Percentiles rank a stretch among this genome's conserved stretches.
Conservation (phyloP, 2,797 vertebrate species). For the Pseudochaenichthys georgianus region DNA sequence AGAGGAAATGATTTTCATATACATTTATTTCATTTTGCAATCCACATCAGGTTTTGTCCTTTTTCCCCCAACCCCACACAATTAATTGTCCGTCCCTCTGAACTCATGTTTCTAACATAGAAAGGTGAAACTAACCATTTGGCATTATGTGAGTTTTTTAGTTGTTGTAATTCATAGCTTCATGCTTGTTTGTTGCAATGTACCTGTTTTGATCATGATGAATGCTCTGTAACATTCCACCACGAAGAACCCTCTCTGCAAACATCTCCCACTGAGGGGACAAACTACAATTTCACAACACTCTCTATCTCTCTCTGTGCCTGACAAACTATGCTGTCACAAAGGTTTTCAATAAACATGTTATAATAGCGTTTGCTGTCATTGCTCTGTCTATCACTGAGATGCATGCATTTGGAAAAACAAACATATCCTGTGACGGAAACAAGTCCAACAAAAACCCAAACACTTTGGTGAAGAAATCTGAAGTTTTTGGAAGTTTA, state of each 20-base stretch:
- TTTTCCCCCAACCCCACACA: constrained; percentile 78
- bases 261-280: constrained; percentile 56
- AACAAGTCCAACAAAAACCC: constrained; percentile 1
- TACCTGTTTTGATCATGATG: constrained; percentile 77
- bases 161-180: constrained; percentile 73
- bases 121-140: constrained; percentile 88
- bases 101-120: constrained; percentile 84
- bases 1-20: constrained; percentile 53
- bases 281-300: constrained; percentile 70
- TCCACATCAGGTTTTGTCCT: constrained; percentile 80
- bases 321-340: constrained; percentile 85
- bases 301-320: constrained; percentile 78
- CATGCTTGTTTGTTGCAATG: constrained; percentile 77
- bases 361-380: constrained; percentile 78
- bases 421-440: constrained; percentile 34
- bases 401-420: constrained; percentile 21
- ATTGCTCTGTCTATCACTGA: constrained; percentile 46
- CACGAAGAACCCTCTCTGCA: constrained; percentile 69
- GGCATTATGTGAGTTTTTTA: constrained; percentile 81
- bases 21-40: constrained; percentile 83
- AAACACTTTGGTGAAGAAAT: constrained; percentile 22
- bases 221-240: constrained; percentile 86
- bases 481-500: constrained; percentile 22
- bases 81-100: constrained; percentile 86
- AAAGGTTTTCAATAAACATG: constrained; percentile 88